Percentiles rank a stretch among this genome's conserved stretches.
Conservation (phyloP, 2,113 vertebrate genomes). For the Irena cyanogastra region DNA sequence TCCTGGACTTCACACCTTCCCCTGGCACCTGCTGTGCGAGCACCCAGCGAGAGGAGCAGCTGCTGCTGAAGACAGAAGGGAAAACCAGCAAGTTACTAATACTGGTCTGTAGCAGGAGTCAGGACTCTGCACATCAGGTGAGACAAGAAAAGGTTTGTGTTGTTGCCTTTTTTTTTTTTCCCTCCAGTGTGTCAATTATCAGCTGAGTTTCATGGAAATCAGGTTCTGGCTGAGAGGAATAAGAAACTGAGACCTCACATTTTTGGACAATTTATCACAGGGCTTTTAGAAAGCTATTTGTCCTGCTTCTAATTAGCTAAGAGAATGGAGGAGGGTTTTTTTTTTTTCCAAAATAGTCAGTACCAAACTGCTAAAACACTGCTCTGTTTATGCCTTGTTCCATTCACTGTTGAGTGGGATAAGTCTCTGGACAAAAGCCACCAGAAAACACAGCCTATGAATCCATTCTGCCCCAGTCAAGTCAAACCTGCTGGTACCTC, state of each 20-base stretch:
- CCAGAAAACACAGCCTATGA: background rate
- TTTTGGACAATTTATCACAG: background rate
- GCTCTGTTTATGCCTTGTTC: background rate
- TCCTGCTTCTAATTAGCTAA: background rate
- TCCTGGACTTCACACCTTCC: background rate
- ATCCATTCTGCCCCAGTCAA: background rate
- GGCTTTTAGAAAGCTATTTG: background rate
- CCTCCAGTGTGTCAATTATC: background rate
- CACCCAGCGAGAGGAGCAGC: rapidly evolving
- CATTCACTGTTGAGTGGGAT: background rate
- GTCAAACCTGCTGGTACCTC: background rate
- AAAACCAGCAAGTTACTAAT: background rate
- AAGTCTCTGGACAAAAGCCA: background rate
- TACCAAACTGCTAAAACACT: background rate
- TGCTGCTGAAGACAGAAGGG: background rate
- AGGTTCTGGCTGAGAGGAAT: background rate
- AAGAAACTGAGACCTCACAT: background rate
- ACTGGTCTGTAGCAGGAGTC: background rate
- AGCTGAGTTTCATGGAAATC: background rate
- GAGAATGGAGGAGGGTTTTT: background rate
- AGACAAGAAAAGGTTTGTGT: background rate
- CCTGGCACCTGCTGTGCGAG: background rate
- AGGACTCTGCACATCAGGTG: background rate
- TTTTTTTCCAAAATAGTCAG: background rate
- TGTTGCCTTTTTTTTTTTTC: background rate